These are phyloP conservation scores for Scotopteryx bipunctaria DNA, from an alignment of 2,888 invertebrate species.

Conservation along the genomic window DNA sequence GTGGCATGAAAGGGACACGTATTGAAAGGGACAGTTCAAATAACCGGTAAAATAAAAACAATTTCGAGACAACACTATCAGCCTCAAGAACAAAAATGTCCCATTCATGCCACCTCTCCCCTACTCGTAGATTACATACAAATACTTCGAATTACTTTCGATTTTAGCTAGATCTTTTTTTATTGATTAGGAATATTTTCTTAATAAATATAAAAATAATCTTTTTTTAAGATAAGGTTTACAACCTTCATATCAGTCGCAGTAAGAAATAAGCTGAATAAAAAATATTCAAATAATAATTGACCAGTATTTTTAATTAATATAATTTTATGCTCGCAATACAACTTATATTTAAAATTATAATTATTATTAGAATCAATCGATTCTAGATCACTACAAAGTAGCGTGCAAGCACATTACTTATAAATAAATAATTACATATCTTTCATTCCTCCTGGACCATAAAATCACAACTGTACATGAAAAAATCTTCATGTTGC, in stretches of 20 bases:
- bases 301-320: not conserved
- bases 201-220: too few relatives aligned
- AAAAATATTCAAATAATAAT: not conserved
- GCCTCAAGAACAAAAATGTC: too few relatives aligned
- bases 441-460: constrained; percentile 43
- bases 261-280: not conserved
- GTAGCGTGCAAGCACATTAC: constrained; percentile 32
- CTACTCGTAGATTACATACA: too few relatives aligned
- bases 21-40: too few relatives aligned
- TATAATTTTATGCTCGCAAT: not conserved
- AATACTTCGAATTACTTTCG: too few relatives aligned
- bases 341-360: constrained; percentile 18
- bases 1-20: too few relatives aligned
- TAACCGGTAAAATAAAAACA: too few relatives aligned
- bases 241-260: not conserved
- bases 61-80: too few relatives aligned
- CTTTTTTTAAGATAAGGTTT: too few relatives aligned
- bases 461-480: constrained; percentile 36
- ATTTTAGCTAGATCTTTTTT: too few relatives aligned
- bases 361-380: constrained; percentile 21
- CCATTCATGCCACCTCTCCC: too few relatives aligned
- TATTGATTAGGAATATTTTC: too few relatives aligned
- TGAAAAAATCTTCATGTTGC: constrained; percentile 39
- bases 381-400: constrained; percentile 33
- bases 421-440: constrained; percentile 50